Evolutionary conservation across 2,888 invertebrate genomes (phyloP).

Genomic region (Dorcus hopei): DNA sequence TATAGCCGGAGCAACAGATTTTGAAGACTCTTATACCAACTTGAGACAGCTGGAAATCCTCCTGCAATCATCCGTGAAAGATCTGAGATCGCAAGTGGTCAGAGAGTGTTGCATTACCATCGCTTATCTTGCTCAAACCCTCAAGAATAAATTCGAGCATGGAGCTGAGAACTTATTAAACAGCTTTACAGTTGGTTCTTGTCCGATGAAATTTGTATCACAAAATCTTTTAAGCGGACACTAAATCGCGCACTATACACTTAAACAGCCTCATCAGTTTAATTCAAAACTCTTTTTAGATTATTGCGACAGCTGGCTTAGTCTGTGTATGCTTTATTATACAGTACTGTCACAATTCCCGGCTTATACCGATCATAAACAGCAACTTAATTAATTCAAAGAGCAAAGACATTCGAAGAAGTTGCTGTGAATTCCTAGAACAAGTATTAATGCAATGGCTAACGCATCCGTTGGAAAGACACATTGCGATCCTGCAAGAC

Average conservation of each 20-base stretch:
- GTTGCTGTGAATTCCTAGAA: slow-evolving; percentile 78
- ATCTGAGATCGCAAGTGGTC: slow-evolving; percentile 87
- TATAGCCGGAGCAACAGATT: slow-evolving; percentile 70
- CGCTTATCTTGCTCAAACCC: slow-evolving; percentile 83
- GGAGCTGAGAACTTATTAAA: slow-evolving; percentile 82
- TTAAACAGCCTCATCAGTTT: slow-evolving; percentile 80
- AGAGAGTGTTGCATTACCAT: slow-evolving; percentile 95
- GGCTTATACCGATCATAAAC: slow-evolving; percentile 76
- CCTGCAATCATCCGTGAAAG: slow-evolving; percentile 79
- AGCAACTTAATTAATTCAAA: slow-evolving; percentile 76
- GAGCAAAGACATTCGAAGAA: slow-evolving; percentile 84
- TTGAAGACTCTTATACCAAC: slow-evolving; percentile 70
- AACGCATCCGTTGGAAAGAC: slow-evolving; percentile 76
- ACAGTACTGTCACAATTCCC: slow-evolving; percentile 74
- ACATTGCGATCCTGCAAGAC: slow-evolving; percentile 74
- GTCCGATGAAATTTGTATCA: too few relatives aligned
- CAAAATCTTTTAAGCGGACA: too few relatives aligned
- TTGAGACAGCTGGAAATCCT: slow-evolving; percentile 78
- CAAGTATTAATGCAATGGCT: slow-evolving; percentile 85
- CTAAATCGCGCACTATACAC: too few relatives aligned
- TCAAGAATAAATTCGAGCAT: slow-evolving; percentile 81
- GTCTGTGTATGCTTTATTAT: slow-evolving; percentile 87
- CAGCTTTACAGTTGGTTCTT: too few relatives aligned
- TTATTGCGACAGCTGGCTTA: slow-evolving; percentile 85
- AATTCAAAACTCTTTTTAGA: slow-evolving; percentile 67